Conservation (phyloP, 2,888 invertebrate species). For the Torymus auratus region DNA sequence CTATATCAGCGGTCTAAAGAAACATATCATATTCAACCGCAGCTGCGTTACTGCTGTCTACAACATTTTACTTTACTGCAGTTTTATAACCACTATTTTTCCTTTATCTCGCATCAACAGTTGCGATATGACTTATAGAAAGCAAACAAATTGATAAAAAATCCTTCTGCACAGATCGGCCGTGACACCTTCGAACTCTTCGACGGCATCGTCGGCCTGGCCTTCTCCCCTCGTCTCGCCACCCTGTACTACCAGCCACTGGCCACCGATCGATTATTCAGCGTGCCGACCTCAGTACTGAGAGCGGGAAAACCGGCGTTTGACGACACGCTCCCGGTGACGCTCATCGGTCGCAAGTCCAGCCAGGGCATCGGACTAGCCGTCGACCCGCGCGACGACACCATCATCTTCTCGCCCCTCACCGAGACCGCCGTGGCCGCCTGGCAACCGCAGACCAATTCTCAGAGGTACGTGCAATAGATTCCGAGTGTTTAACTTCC, state of each 20-base stretch:
- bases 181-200: slow-evolving; percentile 84
- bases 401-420: slow-evolving; percentile 87
- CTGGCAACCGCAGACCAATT: slow-evolving; percentile 86
- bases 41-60: too few species aligned
- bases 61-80: too few species aligned
- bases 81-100: too few species aligned
- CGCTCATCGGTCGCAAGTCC: slow-evolving; percentile 88
- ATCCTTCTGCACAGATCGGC: slow-evolving; percentile 78
- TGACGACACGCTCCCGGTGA: slow-evolving; percentile 85
- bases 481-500: too few species aligned
- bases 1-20: too few species aligned
- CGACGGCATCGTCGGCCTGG: slow-evolving; percentile 86
- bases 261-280: slow-evolving; percentile 87
- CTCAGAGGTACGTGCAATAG: slow-evolving; percentile 81
- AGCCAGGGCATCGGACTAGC: slow-evolving; percentile 88
- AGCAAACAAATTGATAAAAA: too few species aligned
- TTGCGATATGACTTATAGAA: too few species aligned
- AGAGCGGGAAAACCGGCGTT: slow-evolving; percentile 85
- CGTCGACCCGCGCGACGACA: slow-evolving; percentile 85
- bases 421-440: slow-evolving; percentile 88
- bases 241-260: slow-evolving; percentile 85
- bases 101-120: too few species aligned
- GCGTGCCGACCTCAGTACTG: slow-evolving; percentile 85
- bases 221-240: slow-evolving; percentile 82
- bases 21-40: too few species aligned